Conservation (phyloP, 2,113 vertebrate species). For the Notarius quadriscutis region DNA sequence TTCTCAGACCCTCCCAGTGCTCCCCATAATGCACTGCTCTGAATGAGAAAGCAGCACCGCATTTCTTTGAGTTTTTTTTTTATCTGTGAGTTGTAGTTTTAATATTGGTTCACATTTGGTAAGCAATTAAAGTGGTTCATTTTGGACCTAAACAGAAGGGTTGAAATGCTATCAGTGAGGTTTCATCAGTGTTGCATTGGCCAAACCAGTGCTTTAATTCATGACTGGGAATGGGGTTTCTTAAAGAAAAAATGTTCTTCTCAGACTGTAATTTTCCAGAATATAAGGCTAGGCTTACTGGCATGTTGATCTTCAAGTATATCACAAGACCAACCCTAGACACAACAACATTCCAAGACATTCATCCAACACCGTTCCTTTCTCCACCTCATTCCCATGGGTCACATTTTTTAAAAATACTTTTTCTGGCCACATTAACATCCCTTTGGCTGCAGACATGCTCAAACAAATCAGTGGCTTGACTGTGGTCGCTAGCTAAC, state of each 20-base stretch:
- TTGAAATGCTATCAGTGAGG: background rate
- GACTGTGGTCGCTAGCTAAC: conserved; percentile 7
- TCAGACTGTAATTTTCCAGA: background rate
- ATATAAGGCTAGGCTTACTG: background rate
- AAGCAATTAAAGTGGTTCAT: background rate
- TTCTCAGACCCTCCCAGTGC: background rate
- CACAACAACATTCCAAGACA: background rate
- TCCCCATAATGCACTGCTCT: conserved; percentile 1
- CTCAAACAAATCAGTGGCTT: background rate
- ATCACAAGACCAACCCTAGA: background rate
- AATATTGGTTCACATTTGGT: background rate
- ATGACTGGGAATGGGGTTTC: too few relatives aligned
- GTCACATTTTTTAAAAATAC: background rate
- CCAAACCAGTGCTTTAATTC: background rate
- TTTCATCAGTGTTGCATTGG: background rate
- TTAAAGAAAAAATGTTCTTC: background rate
- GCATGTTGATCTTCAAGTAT: background rate
- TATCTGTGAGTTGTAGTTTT: background rate
- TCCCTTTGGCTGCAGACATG: background rate
- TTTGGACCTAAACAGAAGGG: background rate
- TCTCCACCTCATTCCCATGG: background rate
- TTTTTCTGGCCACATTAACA: background rate
- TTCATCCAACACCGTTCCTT: background rate
- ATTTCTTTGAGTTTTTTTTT: background rate
- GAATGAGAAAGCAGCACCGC: background rate